Conservation (phyloP, 2,797 vertebrate genomes). For the Setipinna tenuifilis region DNA sequence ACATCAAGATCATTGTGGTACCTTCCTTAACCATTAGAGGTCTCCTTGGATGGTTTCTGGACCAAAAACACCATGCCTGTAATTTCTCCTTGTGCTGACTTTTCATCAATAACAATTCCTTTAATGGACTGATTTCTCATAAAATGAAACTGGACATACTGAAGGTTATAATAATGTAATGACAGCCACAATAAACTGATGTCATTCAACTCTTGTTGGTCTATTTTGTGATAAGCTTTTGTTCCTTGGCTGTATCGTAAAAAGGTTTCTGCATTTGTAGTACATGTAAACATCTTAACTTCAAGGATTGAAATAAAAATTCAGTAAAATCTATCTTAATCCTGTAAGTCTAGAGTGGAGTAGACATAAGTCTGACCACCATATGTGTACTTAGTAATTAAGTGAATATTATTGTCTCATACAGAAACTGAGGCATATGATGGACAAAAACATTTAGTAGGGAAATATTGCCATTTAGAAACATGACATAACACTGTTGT, state of each 20-base stretch:
- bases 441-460: neutral
- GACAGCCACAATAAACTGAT: conserved; percentile 8
- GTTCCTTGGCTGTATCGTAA: neutral
- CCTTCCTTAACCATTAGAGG: conserved; percentile 56
- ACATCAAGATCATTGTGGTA: conserved; percentile 47
- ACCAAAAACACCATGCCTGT: conserved; percentile 22
- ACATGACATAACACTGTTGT: neutral
- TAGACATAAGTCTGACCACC: neutral
- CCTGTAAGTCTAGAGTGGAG: no score
- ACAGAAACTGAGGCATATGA: neutral
- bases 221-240: neutral
- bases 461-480: neutral
- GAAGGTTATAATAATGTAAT: neutral
- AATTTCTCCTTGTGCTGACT: conserved; percentile 13
- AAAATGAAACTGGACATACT: neutral
- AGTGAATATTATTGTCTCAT: neutral
- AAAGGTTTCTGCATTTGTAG: neutral
- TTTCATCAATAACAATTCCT: neutral
- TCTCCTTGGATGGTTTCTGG: conserved; percentile 27
- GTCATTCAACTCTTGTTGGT: neutral
- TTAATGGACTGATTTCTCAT: conserved; percentile 11
- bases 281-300: neutral
- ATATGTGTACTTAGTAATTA: neutral
- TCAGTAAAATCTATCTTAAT: no score
- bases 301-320: neutral